phyloP scores from a whole-genome alignment of 2,797 vertebrate genomes.

The Sciurus vulgaris region DNA sequence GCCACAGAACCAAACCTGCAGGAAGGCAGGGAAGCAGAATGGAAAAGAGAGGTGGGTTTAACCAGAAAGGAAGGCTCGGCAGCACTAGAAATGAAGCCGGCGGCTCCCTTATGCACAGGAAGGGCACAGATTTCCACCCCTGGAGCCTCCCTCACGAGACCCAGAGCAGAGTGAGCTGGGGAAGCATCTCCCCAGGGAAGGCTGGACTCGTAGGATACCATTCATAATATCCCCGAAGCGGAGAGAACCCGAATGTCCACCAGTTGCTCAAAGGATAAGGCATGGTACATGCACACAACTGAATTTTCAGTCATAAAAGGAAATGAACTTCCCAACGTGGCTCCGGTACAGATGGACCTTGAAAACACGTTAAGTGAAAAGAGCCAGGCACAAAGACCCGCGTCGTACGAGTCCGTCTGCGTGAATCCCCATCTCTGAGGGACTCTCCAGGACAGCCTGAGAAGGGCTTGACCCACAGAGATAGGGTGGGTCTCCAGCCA shows the following conservation, averaged over 20 bases:
- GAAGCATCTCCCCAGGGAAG: background rate
- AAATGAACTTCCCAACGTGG: background rate
- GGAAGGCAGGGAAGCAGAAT: background rate
- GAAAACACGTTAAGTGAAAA: background rate
- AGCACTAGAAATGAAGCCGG: background rate
- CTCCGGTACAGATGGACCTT: background rate
- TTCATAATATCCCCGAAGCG: background rate
- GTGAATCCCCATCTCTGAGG: no score
- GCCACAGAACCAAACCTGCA: conserved; percentile 86
- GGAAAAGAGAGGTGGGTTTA: background rate
- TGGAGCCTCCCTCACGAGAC: background rate
- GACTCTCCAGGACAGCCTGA: background rate
- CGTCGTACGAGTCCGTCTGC: no score
- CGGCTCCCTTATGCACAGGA: background rate
- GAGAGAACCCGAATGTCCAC: background rate
- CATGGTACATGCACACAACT: background rate
- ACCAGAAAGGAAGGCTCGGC: background rate
- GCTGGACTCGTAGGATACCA: background rate
- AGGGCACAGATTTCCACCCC: background rate
- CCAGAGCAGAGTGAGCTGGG: fast-evolving
- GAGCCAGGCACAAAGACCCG: background rate
- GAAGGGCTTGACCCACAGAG: background rate
- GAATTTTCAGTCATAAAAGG: background rate
- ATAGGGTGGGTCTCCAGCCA: background rate
- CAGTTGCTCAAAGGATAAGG: background rate